Evolutionary conservation across 2,888 invertebrate species (phyloP).

Genomic region (Philereme vetulata): DNA sequence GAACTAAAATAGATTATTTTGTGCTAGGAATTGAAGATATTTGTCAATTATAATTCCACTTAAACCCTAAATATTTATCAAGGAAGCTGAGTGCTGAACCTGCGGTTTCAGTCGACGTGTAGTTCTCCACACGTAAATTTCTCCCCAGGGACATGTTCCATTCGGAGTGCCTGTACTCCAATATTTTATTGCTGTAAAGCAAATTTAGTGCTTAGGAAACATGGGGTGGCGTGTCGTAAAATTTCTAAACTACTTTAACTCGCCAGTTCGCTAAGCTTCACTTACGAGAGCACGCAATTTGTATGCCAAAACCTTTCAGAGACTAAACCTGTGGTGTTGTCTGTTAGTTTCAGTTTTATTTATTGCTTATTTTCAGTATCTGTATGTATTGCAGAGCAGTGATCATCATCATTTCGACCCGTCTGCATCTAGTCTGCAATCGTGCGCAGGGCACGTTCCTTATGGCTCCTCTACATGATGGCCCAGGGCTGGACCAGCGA

Average conservation of each 20-base stretch:
- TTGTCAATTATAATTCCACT: too few species aligned
- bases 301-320: constrained; percentile 12
- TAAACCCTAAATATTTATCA: not conserved
- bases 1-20: too few species aligned
- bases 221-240: constrained; percentile 31
- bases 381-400: too few species aligned
- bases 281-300: constrained; percentile 18
- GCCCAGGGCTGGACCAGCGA: too few species aligned
- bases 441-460: too few species aligned
- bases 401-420: too few species aligned
- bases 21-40: too few species aligned
- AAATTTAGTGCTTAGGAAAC: constrained; percentile 34
- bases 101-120: constrained; percentile 32
- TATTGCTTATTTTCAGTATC: too few species aligned
- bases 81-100: not conserved
- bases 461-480: too few species aligned
- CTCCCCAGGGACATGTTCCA: constrained; percentile 38
- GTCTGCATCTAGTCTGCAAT: too few species aligned
- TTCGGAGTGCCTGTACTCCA: constrained; percentile 34
- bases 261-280: constrained; percentile 15
- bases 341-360: not conserved
- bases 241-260: constrained; percentile 24
- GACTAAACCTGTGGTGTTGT: not conserved
- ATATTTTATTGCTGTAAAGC: constrained; percentile 38
- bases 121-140: constrained; percentile 41